phyloP scores from a whole-genome alignment of 2,797 vertebrate species.

The Esox masquinongy region DNA sequence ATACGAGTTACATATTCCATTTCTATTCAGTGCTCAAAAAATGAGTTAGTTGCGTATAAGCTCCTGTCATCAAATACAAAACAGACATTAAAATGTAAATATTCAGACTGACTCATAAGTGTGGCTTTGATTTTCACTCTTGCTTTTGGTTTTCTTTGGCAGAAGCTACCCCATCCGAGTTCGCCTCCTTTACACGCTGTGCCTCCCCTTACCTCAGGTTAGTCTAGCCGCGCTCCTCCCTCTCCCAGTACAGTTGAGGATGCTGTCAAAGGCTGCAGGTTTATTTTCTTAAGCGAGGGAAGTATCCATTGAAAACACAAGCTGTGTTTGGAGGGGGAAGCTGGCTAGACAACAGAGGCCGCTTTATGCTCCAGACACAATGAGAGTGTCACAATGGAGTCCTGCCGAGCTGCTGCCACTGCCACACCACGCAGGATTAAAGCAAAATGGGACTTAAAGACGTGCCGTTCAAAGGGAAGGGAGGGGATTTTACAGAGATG shows the following conservation, averaged over 20 bases:
- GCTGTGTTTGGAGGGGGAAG: slow-evolving; percentile 77
- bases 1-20: slow-evolving; percentile 23
- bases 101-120: slow-evolving; percentile 59
- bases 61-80: slow-evolving; percentile 48
- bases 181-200: slow-evolving; percentile 15
- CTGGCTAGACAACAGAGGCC: slow-evolving; percentile 81
- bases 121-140: slow-evolving; percentile 56
- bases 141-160: slow-evolving; percentile 60
- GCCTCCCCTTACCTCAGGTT: not conserved
- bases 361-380: slow-evolving; percentile 79
- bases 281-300: slow-evolving; percentile 65
- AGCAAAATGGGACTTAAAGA: slow-evolving; percentile 64
- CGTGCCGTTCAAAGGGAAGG: slow-evolving; percentile 62
- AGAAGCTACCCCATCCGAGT: slow-evolving; percentile 46
- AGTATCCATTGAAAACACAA: slow-evolving; percentile 67
- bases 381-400: slow-evolving; percentile 75
- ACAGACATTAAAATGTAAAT: slow-evolving; percentile 57
- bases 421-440: slow-evolving; percentile 69
- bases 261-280: slow-evolving; percentile 57
- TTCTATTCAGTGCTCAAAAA: slow-evolving; percentile 47
- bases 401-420: slow-evolving; percentile 74
- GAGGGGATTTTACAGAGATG: slow-evolving; percentile 49
- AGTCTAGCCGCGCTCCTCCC: slow-evolving; percentile 31
- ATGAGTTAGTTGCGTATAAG: slow-evolving; percentile 31
- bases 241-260: slow-evolving; percentile 46